Base-by-base conservation (phyloP, 2,797 vertebrate species). In the Falco columbarius region DNA sequence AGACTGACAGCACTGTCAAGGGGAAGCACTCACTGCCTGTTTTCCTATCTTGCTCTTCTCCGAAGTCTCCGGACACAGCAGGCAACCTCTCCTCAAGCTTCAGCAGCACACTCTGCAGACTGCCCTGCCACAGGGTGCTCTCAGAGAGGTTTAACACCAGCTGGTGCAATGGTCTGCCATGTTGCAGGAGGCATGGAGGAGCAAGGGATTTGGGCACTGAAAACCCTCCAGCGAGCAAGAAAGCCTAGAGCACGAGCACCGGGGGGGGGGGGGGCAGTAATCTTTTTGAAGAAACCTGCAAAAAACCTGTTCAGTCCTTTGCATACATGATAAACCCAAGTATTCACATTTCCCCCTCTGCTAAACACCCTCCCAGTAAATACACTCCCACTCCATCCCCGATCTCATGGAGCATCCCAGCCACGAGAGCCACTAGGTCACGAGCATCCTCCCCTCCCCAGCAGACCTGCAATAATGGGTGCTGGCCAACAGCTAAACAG, bases 141-240 rank as follows among this genome's bases (percentile, higher is more conserved):
- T 71, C 24, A 52, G 83, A 20, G 75, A 59, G 51, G 42, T 44
- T 42, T 40, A 55, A 19, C 29, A 6, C 16, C 1, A 1, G 51
- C 11, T 1, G 3, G 12, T 2, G n/a, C 42, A 34, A 30, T 7
- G 30, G 6, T 8, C 32, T 38, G 47, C n/a, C 1, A 0, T 7
- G 55, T 14, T 44, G 44, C 0, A 0, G 66, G 3, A 49, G 30
- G 10, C 19, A 10, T 0, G 10, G 52, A 58, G 46, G 12, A n/a
- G 21, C 17, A 2, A 0, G 19, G 51, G 30, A 30, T 40, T 38
- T 36, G 32, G 32, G 55, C 34, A 1, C 22, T n/a, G 76, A 72
- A 75, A 32, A 44, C 44, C 22, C 22, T 32, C 3, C 0, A 65
- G 61, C 0, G 0, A 87, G 38, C 24, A 49, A 51, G 51, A 27